These are phyloP conservation scores for Enteromius unitaeniatus DNA, from an alignment of 2,797 vertebrate genomes.

Conservation along the genomic window DNA sequence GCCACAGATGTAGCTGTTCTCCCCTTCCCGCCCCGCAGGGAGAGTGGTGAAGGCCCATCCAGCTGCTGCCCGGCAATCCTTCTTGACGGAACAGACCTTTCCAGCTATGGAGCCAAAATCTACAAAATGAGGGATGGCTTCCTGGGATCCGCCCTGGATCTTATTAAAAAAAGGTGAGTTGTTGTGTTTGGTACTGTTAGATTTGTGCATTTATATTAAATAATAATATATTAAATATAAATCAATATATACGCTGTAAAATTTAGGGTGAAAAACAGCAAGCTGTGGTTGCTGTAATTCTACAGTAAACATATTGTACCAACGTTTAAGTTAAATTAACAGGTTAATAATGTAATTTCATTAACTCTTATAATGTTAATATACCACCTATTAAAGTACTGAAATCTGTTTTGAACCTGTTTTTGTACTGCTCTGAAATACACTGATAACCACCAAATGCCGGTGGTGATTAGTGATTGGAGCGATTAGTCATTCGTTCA, in stretches of 20 bases:
- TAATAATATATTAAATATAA: neutral
- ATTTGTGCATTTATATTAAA: neutral
- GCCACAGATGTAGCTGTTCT: slow-evolving; percentile 62
- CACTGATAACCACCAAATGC: too few relatives aligned
- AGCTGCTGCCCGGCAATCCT: slow-evolving; percentile 89
- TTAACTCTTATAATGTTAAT: too few relatives aligned
- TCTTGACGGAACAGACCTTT: slow-evolving; percentile 86
- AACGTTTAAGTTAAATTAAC: too few relatives aligned
- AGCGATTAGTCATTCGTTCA: too few relatives aligned
- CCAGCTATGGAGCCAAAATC: slow-evolving; percentile 88
- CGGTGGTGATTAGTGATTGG: too few relatives aligned
- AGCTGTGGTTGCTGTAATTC: too few relatives aligned
- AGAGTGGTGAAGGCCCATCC: slow-evolving; percentile 79
- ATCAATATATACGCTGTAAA: neutral
- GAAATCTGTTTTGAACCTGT: too few relatives aligned
- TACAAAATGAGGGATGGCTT: slow-evolving; percentile 92
- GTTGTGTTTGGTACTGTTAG: neutral
- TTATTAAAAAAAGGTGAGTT: slow-evolving; percentile 91
- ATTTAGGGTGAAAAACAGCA: too few relatives aligned
- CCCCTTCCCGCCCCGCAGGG: slow-evolving; percentile 72
- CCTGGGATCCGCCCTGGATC: slow-evolving; percentile 87
- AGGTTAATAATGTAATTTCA: too few relatives aligned
- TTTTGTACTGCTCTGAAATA: too few relatives aligned
- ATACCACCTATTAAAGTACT: too few relatives aligned
- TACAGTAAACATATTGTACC: too few relatives aligned